Evolutionary conservation across 1,140 invertebrate genomes (phyloP).

Genomic region (Ceratitis capitata): DNA sequence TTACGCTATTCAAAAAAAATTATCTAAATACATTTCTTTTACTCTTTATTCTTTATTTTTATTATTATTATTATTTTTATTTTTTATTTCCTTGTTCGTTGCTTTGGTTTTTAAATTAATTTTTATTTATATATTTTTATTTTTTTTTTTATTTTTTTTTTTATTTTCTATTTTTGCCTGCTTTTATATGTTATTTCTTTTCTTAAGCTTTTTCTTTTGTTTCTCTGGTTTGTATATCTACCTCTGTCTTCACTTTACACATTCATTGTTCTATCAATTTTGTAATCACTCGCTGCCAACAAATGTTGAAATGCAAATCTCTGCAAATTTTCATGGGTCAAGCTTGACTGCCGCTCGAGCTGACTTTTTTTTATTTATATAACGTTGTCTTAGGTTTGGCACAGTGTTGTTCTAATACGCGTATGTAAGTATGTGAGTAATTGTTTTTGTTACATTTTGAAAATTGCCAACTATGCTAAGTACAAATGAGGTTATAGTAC

Average conservation of each 20-base stretch:
- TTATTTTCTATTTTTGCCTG: background rate
- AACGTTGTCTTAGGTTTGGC: background rate
- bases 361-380: background rate
- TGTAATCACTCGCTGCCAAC: background rate
- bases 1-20: background rate
- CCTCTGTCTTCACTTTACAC: slow-evolving; percentile 3
- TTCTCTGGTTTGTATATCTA: background rate
- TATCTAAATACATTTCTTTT: background rate
- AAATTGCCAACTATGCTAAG: background rate
- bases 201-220: background rate
- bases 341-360: background rate
- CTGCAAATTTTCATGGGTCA: slow-evolving; percentile 2
- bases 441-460: background rate
- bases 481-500: background rate
- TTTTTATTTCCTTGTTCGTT: background rate
- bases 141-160: background rate
- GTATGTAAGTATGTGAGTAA: too few species aligned
- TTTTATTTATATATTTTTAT: background rate
- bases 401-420: background rate
- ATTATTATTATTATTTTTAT: background rate
- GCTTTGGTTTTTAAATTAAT: background rate
- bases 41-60: background rate
- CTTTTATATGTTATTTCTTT: too few species aligned
- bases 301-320: slow-evolving; percentile 1
- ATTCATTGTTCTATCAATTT: slow-evolving; percentile 37